Percentiles rank a stretch among this genome's conserved stretches.
These are phyloP conservation scores for Platynereis dumerilii DNA, from an alignment of 2,888 invertebrate genomes.

Conservation along the genomic window DNA sequence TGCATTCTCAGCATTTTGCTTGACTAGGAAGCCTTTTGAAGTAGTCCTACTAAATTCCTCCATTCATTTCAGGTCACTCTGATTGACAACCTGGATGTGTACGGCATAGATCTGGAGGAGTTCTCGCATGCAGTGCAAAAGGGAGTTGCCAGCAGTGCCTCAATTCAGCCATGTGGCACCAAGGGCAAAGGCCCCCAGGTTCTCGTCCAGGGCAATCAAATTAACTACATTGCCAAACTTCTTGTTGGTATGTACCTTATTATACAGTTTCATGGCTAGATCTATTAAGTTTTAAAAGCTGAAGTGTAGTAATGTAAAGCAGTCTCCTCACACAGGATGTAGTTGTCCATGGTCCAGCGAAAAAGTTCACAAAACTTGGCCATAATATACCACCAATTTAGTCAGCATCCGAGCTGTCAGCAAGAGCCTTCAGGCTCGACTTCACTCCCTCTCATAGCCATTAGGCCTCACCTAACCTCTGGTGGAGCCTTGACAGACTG, in stretches of 20 bases:
- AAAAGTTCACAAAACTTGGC: no score
- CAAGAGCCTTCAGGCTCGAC: no score
- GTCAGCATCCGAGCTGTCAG: no score
- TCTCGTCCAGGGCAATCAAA: slow-evolving; percentile 90
- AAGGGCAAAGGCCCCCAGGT: slow-evolving; percentile 72
- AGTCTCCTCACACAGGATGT: no score
- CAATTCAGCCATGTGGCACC: slow-evolving; percentile 76
- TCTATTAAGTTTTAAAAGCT: neutral
- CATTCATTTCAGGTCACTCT: slow-evolving; percentile 74
- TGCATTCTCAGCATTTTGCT: no score
- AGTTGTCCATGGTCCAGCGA: no score
- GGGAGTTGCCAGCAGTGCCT: slow-evolving; percentile 86
- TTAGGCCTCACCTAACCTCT: no score
- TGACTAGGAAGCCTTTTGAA: no score
- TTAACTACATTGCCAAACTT: slow-evolving; percentile 69
- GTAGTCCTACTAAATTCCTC: neutral
- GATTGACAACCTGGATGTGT: slow-evolving; percentile 86
- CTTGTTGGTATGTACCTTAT: slow-evolving; percentile 66
- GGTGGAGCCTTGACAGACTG: no score
- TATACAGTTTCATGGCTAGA: neutral
- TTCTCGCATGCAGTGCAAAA: slow-evolving; percentile 84
- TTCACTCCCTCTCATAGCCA: no score
- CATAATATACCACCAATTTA: no score
- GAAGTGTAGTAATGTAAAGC: no score
- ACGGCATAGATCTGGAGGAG: slow-evolving; percentile 80